These are phyloP conservation scores for Diacarnus erythraeanus DNA, from an alignment of 37 sponge, comb jelly and placozoan species.

Conservation along the genomic window DNA sequence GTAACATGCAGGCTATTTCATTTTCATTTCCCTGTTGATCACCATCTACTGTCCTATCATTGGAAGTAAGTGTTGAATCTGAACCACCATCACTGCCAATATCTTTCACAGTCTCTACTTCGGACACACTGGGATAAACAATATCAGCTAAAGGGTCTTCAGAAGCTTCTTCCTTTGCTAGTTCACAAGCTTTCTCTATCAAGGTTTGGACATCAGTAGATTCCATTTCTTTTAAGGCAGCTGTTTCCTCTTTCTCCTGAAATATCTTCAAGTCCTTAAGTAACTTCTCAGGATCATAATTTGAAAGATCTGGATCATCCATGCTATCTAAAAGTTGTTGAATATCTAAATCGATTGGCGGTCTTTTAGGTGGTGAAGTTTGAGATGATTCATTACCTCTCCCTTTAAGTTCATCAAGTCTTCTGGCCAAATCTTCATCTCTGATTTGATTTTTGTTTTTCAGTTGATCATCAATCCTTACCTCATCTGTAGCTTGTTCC, in stretches of 20 bases:
- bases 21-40: background rate
- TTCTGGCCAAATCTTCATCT: constrained; percentile 18
- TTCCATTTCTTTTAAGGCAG: constrained; percentile 20
- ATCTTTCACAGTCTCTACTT: background rate
- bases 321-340: constrained; percentile 20
- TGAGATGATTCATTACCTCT: background rate
- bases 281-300: constrained; percentile 46
- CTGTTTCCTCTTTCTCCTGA: constrained; percentile 1
- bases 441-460: constrained; percentile 1
- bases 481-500: constrained; percentile 60
- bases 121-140: background rate
- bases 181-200: constrained; percentile 20
- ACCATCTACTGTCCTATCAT: background rate
- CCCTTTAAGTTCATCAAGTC: constrained; percentile 34
- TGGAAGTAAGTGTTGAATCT: background rate
- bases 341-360: background rate
- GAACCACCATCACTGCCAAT: background rate
- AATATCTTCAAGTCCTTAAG: constrained; percentile 45
- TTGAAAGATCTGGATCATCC: constrained; percentile 13
- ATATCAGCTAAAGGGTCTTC: background rate
- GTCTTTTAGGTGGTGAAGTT: background rate
- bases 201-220: constrained; percentile 22
- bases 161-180: constrained; percentile 22
- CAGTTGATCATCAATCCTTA: constrained; percentile 34
- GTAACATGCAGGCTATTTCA: background rate